Evolutionary conservation across 2,797 vertebrate species (phyloP), one percentile per base, ranked within the genome.

Genomic region (Zalophus californianus): DNA sequence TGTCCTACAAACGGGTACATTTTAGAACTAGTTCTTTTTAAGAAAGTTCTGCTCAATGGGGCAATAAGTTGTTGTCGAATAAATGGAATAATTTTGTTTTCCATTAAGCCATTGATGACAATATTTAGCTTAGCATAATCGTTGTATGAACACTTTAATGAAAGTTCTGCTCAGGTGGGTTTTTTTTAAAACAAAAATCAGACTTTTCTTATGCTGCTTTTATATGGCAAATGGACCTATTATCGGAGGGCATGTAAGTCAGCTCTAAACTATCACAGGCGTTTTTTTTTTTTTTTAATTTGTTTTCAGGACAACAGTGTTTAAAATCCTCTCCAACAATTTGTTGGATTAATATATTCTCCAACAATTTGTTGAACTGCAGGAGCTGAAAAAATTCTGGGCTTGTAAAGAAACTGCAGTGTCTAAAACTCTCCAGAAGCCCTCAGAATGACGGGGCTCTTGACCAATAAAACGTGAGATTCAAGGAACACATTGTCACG

Each of bases 361-460:
- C 86, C 27, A 95, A 77, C 29, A 93, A 80, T 96, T 91, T 73
- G 83, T 97, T 73, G 15, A 94, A 86, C 41, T 77, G 32, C 72
- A 96, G 77, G 96, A 85, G 44, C 96, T 97, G 90, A 73, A 86
- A 87, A 88, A 78, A 78, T 79, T 86, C 93, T 84, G 86, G 80
- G 92, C 56, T 91, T 86, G 73, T 87, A 68, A 84, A 96, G 75
- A 96, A 98, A 97, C 97, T 78, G 97, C 97, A 97, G 64, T 94
- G 95, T 86, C 94, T 96, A 92, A 98, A 97, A 98, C 90, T 97
- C 97, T 91, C 94, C 97, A 97, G 88, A 97, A 98, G 92, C 77
- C 41, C 58, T 75, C 48, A 88, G 96, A 98, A 95, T 96, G 98
- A 82, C 97, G 94, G 90, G 70, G 64, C 50, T 90, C 68, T 91